These are phyloP conservation scores for Ranitomeya imitator DNA, from an alignment of 2,113 vertebrate species.

Conservation along the genomic window DNA sequence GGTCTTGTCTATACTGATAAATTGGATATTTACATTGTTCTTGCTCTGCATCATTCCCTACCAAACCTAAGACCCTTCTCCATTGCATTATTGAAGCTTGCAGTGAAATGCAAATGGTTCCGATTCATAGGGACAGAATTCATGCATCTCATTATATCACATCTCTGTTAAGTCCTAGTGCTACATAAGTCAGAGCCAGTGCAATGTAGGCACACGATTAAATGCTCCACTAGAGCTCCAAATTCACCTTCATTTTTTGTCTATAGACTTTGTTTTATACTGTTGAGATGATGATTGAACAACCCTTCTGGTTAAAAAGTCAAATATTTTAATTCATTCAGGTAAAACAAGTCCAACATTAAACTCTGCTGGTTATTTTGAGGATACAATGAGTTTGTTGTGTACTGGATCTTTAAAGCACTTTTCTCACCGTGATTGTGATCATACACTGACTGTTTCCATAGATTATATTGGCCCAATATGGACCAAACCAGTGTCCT, in stretches of 20 bases:
- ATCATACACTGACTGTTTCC: too few relatives aligned
- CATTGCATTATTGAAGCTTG: conserved; percentile 18
- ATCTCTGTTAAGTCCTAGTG: conserved; percentile 30
- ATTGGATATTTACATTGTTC: conserved; percentile 2
- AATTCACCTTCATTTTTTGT: conserved; percentile 52
- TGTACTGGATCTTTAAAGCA: background rate
- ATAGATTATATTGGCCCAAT: too few relatives aligned
- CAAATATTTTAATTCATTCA: conserved; percentile 31
- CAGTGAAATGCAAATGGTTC: conserved; percentile 10
- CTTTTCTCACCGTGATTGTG: background rate
- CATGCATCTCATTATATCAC: conserved; percentile 51
- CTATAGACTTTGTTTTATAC: conserved; percentile 48
- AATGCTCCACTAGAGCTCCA: conserved; percentile 52
- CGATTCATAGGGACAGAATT: conserved; percentile 20
- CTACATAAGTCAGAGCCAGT: conserved; percentile 8
- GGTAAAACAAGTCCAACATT: background rate
- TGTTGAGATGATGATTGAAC: conserved; percentile 18
- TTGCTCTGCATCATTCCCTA: background rate
- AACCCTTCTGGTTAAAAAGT: conserved; percentile 12
- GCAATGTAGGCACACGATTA: conserved; percentile 39
- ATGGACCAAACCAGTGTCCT: too few relatives aligned
- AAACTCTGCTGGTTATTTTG: background rate
- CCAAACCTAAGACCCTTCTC: background rate
- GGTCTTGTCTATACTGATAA: background rate
- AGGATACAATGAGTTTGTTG: background rate